Evolutionary conservation across 2,797 vertebrate genomes (phyloP), one percentile per base, ranked within the genome.

Genomic region (Thamnophis elegans): DNA sequence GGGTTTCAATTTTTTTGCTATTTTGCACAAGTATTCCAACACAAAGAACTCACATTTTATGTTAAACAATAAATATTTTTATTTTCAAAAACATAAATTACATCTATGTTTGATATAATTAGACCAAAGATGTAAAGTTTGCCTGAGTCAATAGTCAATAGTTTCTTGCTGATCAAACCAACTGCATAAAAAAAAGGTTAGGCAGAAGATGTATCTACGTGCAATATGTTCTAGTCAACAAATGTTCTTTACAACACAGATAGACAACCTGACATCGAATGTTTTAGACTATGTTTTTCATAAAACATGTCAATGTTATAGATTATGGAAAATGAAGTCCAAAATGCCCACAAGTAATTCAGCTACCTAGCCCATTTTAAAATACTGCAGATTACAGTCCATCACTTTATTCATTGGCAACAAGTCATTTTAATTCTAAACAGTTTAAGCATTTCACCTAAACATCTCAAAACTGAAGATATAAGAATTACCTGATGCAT

Each of bases 401-500:
- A 89, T 90, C 51, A 22, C 12, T 18, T 13, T 13, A 58, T 25
- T 90, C 16, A 26, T 14, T 42, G 58, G 36, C 32, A 87, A 11
- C 18, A 73, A 14, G 82, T 87, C 51, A 22, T 42, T 47, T 88
- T 78, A 68, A 68, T 3, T 58, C 2, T 13, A 54, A 62, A 51
- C n/a, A 16, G 32, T 47, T 82, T 82, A 0, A 0, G 14, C 22
- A 87, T 89, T 86, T 94, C 59, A 51, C 0, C 0, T 0, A 0
- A 62, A 12, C 2, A 92, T 0, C 12, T 0, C 0, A 1, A 82
- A 91, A 16, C 60, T 22, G 32, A 32, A 60, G 10, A 32, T 8
- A 18, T 47, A 91, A 89, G 13, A 65, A 65, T 92, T 97, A 99
- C 99, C 99, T 99, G 99, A 93, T 99, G 99, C 65, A 99, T 98